Evolutionary conservation across 1,140 invertebrate genomes (phyloP).

Genomic region (Hirudo medicinalis): DNA sequence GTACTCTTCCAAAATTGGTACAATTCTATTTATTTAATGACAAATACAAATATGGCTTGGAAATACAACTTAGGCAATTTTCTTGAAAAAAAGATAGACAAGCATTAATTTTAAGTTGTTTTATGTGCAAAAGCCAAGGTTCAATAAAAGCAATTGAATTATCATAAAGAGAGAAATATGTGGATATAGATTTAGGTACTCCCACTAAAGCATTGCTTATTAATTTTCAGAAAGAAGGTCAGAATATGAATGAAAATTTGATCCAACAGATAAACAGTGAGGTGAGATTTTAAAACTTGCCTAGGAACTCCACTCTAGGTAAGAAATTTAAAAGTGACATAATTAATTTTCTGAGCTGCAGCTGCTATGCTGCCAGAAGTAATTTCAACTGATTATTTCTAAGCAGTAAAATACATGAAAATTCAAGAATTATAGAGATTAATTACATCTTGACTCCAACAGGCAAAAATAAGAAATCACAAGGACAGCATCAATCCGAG

Average conservation of each 20-base stretch:
- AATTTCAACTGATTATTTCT: background rate
- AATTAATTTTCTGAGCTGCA: background rate
- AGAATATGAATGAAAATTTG: too few species aligned
- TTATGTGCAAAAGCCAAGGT: background rate
- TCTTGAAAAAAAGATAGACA: too few species aligned
- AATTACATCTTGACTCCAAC: background rate
- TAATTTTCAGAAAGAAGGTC: too few species aligned
- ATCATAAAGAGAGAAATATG: background rate
- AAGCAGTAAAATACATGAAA: background rate
- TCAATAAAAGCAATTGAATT: background rate
- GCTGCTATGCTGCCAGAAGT: background rate
- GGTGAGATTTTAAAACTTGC: too few species aligned
- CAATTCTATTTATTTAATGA: background rate
- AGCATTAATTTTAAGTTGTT: background rate
- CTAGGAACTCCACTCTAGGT: too few species aligned
- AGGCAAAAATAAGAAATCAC: background rate
- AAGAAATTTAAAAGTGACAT: too few species aligned
- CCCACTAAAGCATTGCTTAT: background rate
- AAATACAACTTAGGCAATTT: too few species aligned
- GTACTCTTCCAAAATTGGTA: slow-evolving; percentile 10
- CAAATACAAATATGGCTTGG: background rate
- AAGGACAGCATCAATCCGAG: background rate
- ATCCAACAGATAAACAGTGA: too few species aligned
- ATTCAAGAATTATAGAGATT: background rate
- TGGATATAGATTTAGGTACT: background rate